Base-by-base conservation (phyloP, 2,113 vertebrate genomes). In the Pogonocichla stellata region DNA sequence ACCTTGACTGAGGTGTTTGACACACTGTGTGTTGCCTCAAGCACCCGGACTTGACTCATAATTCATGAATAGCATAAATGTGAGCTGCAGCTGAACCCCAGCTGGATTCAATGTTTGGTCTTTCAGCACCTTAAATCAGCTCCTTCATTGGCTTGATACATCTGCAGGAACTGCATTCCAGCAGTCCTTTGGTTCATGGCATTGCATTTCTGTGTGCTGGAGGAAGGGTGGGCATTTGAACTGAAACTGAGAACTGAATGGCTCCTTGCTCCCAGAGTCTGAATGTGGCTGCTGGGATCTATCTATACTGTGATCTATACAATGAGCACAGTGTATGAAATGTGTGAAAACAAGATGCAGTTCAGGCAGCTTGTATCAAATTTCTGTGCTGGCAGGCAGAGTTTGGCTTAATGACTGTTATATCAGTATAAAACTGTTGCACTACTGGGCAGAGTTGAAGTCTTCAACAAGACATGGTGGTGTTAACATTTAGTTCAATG, bases 371-470 rank as follows among this genome's bases (percentile, higher is more conserved):
- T 80, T 38, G 40, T 65, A 34, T 91, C 70, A 50, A 53, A 79
- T 96, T 95, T 93, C 93, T 57, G 2, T 25, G 74, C 72, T 91
- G 91, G 78, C 87, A 79, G 67, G 66, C 91, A 69, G 78, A 51
- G 48, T 77, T 88, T 77, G 71, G 43, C 61, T 88, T 78, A 78
- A 47, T 70, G 74, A 65, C 72, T 72, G 23, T 66, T 95, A 51
- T 15, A 86, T 95, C 89, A 96, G 67, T 92, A 91, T 86, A 62
- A 79, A 96, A 91, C 51, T 92, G 7, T 36, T 89, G 60, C 87
- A 17, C 81, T 74, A 10, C 75, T 78, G 40, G 34, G 22, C 56
- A 8, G 48, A 86, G 67, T 22, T 48, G 40, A 91, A 92, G 60
- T 33, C 58, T 82, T 92, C 70, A 60, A 47, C 16, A 53, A 65